Conservation (phyloP, 2,888 invertebrate species). For the Gryllus longicercus region DNA sequence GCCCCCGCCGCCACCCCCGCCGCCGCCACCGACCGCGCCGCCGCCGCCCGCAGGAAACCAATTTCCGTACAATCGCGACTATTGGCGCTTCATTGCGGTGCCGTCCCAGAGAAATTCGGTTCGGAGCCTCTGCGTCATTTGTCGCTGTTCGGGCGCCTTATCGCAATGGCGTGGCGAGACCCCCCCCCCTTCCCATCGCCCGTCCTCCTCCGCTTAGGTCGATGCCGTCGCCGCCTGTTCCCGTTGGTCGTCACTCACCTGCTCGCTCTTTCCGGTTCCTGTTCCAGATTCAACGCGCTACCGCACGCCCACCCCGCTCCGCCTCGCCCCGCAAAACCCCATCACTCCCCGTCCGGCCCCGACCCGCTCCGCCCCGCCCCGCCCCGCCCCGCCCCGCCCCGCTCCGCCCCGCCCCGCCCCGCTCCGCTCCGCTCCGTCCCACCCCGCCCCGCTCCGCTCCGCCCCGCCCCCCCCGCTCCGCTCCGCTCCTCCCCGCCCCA, state of each 20-base stretch:
- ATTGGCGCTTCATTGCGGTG: conserved; percentile 17
- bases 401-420: not conserved
- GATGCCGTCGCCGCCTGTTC: not conserved
- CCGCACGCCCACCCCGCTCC: not conserved
- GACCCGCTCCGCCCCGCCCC: not conserved
- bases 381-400: not conserved
- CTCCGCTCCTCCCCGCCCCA: no score
- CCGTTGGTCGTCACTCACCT: not conserved
- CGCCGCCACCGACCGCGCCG: not conserved
- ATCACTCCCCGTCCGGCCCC: not conserved
- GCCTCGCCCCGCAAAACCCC: not conserved
- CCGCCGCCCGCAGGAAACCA: not conserved
- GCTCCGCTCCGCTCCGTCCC: not conserved
- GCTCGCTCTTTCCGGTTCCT: not conserved
- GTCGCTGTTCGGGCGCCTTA: conserved; percentile 1
- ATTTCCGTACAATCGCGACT: conserved; percentile 17
- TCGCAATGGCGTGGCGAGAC: not conserved
- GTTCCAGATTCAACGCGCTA: not conserved
- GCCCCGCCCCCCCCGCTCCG: no score
- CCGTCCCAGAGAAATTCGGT: not conserved
- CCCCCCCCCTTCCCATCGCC: not conserved
- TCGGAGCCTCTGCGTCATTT: not conserved
- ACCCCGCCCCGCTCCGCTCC: not conserved
- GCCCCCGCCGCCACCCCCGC: not conserved
- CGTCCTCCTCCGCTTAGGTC: not conserved